Base-by-base conservation (phyloP, 2,113 vertebrate genomes). In the Amia ocellicauda region DNA sequence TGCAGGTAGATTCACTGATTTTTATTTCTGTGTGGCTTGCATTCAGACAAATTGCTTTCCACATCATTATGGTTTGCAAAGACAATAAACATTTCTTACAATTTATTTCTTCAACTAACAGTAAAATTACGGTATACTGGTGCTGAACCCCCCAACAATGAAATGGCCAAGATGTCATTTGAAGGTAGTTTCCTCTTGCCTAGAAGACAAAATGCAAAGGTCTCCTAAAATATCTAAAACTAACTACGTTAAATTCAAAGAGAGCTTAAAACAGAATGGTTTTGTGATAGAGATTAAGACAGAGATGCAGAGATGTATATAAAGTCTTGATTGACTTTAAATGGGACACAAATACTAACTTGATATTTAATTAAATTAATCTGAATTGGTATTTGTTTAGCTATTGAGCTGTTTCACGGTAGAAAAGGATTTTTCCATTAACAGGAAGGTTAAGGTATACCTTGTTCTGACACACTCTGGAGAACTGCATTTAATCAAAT, bases 31-130 rank as follows among this genome's bases (percentile, higher is more conserved):
- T 51, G 3, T 29, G 16, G 49, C 27, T 40, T 40, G 29, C 20
- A 29, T 62, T 47, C 49, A 40, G 20, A 28, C 14, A 29, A 20
- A 3, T 52, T 24, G 14, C 49, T 53, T 62, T 36, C 20, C 13
- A 41, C 27, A 28, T 26, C 60, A 62, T 62, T 62, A 62, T 52
- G 49, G 60, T 24, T 62, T 62, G 10, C 51, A 23, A 53, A 52
- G 49, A 29, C 22, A 26, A 26, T 62, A 62, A 62, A 62, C 49
- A 62, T 53, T 62, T 23, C 29, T 24, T 4, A 17, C 42, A 59
- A 59, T 43, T 31, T 16, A 22, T 20, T 26, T 20, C 17, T 13
- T 11, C 23, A 40, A 19, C 36, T 29, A 16, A 22, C 20, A 14
- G 8, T 26, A 23, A 17, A 36, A 36, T 53, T 29, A 19, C 60